Conservation (phyloP, 2,888 invertebrate species). For the Actias luna region DNA sequence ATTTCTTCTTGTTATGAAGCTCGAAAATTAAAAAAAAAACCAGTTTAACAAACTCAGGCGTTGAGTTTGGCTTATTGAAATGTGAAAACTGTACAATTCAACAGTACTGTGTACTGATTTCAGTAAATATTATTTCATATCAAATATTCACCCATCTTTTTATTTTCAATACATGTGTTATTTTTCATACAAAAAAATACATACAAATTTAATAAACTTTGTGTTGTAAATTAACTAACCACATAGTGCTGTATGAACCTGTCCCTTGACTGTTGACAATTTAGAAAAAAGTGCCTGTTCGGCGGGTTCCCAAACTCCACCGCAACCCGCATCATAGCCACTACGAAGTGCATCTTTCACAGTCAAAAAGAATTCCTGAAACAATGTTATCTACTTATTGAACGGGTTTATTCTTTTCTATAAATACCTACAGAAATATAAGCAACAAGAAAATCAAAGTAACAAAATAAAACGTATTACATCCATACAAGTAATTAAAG, state of each 20-base stretch:
- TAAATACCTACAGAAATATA: background rate
- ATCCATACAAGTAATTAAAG: too few species aligned
- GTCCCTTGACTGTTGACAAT: conserved; percentile 83
- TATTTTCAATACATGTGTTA: background rate
- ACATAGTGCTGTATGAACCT: conserved; percentile 91
- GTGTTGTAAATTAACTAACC: conserved; percentile 78
- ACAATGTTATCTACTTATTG: background rate
- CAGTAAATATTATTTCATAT: too few species aligned
- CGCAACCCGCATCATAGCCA: conserved; percentile 68
- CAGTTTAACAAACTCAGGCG: too few species aligned
- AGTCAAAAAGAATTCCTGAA: conserved; percentile 95
- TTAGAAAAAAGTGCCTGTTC: conserved; percentile 87
- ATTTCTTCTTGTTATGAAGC: too few species aligned
- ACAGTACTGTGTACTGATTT: too few species aligned
- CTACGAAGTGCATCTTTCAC: conserved; percentile 89
- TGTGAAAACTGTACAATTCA: too few species aligned
- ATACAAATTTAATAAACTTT: background rate
- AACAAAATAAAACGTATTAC: too few species aligned
- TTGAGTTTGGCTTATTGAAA: too few species aligned
- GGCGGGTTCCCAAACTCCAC: conserved; percentile 85
- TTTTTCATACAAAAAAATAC: background rate
- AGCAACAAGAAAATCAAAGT: too few species aligned
- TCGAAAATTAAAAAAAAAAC: too few species aligned
- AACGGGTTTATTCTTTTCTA: background rate
- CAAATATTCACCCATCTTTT: too few species aligned